These are phyloP conservation scores for Thrips palmi DNA, from an alignment of 1,140 invertebrate species.

Conservation along the genomic window DNA sequence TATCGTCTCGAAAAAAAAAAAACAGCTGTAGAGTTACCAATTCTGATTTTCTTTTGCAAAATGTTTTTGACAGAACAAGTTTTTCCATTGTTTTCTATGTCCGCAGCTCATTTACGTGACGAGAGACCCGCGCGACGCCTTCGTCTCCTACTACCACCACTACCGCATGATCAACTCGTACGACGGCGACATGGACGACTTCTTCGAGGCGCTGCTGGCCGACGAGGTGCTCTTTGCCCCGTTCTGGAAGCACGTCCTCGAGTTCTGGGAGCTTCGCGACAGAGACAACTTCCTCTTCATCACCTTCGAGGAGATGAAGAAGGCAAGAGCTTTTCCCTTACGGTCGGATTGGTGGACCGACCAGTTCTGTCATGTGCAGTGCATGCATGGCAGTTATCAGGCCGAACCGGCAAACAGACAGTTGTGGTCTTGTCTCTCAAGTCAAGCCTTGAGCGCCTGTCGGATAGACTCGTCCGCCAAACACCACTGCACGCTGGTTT, in stretches of 20 bases:
- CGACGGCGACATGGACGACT: constrained; percentile 25
- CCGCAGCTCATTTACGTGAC: constrained; percentile 39
- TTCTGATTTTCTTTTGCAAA: constrained; percentile 3
- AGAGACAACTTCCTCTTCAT: constrained; percentile 25
- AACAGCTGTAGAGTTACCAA: too few species aligned
- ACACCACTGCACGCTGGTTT: too few species aligned
- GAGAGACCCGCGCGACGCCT: constrained; percentile 40
- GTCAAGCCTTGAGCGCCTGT: too few species aligned
- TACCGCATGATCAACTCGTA: constrained; percentile 23
- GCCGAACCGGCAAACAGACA: too few species aligned
- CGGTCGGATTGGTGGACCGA: too few species aligned
- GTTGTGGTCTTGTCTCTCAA: too few species aligned
- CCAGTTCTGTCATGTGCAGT: too few species aligned
- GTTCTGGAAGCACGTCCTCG: constrained; percentile 19
- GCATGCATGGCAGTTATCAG: too few species aligned
- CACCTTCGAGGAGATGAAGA: constrained; percentile 27
- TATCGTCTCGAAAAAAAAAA: too few species aligned
- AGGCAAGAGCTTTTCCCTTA: too few species aligned
- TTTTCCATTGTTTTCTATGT: constrained; percentile 7
- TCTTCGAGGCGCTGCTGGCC: constrained; percentile 25
- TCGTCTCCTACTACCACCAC: constrained; percentile 40
- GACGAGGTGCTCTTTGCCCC: constrained; percentile 21
- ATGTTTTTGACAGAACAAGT: neutral
- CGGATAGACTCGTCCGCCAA: too few species aligned
- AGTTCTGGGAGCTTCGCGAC: constrained; percentile 22